A percentile compares a stretch with the other conserved stretches of the same genome.
These are phyloP conservation scores for Chiloscyllium punctatum DNA, from an alignment of 2,797 vertebrate genomes.

Conservation along the genomic window DNA sequence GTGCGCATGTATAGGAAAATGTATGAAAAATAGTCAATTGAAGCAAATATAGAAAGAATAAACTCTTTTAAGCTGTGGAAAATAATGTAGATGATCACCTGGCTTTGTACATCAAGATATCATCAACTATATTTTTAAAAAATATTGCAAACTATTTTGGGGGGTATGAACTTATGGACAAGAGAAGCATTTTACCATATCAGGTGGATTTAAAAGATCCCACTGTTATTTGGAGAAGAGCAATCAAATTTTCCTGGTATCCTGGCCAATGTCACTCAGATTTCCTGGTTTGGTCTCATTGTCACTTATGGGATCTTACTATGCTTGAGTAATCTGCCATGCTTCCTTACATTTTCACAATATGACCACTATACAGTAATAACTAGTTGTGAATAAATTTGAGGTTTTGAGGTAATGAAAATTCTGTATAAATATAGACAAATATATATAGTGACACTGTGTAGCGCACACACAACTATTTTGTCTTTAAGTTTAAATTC, in stretches of 20 bases:
- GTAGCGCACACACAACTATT: background rate
- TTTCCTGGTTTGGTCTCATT: background rate
- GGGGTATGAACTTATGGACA: background rate
- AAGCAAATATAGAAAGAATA: background rate
- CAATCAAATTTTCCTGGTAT: background rate
- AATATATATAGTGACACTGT: background rate
- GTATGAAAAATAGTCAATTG: background rate
- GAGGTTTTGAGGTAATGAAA: background rate
- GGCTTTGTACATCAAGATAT: background rate
- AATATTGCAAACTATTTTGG: background rate
- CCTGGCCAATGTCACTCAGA: background rate
- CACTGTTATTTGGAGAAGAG: background rate
- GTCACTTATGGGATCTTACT: background rate
- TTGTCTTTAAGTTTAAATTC: background rate
- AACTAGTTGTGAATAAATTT: background rate
- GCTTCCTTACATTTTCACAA: background rate
- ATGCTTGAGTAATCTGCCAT: background rate
- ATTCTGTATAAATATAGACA: background rate
- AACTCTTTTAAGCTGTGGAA: background rate
- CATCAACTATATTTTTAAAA: background rate
- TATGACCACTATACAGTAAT: background rate
- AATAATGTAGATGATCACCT: background rate
- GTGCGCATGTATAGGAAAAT: background rate
- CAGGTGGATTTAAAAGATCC: background rate
- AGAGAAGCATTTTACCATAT: background rate